Conservation (phyloP, 1,140 invertebrate species). For the Bursaphelenchus mucronatus region DNA sequence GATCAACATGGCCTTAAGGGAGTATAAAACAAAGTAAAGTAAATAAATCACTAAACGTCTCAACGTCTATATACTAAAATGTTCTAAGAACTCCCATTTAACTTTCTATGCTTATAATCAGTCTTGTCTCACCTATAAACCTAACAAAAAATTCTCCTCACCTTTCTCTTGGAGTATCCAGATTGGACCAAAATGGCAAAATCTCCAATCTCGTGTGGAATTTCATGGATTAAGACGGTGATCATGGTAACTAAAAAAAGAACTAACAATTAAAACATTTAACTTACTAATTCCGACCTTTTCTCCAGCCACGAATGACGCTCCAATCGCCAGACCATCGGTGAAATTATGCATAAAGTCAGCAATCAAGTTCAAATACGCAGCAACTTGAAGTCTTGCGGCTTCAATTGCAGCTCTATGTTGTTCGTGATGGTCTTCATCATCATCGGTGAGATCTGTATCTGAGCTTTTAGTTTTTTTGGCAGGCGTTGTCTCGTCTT, state of each 20-base stretch:
- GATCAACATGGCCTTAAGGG: slow-evolving; percentile 75
- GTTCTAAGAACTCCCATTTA: background rate
- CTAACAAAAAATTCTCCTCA: slow-evolving; percentile 46
- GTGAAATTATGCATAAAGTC: slow-evolving; percentile 95
- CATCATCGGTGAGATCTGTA: slow-evolving; percentile 18
- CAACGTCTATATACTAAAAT: background rate
- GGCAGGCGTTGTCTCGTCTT: background rate
- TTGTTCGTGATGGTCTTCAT: slow-evolving; percentile 15
- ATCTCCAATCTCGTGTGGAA: slow-evolving; percentile 96
- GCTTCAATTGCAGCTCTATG: slow-evolving; percentile 13
- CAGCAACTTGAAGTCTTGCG: slow-evolving; percentile 70
- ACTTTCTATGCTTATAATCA: background rate
- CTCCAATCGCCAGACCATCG: slow-evolving; percentile 87
- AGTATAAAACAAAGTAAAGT: background rate
- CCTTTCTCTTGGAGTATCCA: slow-evolving; percentile 79
- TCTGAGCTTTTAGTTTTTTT: slow-evolving; percentile 16
- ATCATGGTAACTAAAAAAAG: slow-evolving; percentile 74
- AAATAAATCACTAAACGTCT: background rate
- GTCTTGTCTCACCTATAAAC: background rate
- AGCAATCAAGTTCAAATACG: slow-evolving; percentile 85
- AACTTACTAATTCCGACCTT: slow-evolving; percentile 52
- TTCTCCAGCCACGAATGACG: slow-evolving; percentile 82
- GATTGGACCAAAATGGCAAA: slow-evolving; percentile 93
- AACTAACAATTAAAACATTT: slow-evolving; percentile 19
- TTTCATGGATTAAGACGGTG: slow-evolving; percentile 89